Conservation (phyloP, 2,888 invertebrate genomes). For the Erebia aethiops region DNA sequence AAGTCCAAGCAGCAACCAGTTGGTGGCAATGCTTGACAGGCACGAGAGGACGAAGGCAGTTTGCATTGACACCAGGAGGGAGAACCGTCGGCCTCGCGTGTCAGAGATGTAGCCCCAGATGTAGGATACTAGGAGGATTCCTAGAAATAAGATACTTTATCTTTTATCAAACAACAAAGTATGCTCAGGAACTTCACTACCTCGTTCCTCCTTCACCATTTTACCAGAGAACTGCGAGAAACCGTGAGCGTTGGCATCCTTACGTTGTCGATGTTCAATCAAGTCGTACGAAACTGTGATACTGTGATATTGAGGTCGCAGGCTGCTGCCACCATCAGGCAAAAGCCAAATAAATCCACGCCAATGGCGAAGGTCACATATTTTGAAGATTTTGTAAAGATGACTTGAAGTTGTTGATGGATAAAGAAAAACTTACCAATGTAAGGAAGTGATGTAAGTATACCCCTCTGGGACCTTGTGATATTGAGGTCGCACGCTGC, state of each 20-base stretch:
- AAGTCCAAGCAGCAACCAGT: slow-evolving; percentile 68
- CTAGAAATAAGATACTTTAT: slow-evolving; percentile 48
- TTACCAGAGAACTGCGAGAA: no score
- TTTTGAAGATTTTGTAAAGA: slow-evolving; percentile 53
- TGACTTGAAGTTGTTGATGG: background rate
- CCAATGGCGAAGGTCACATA: slow-evolving; percentile 75
- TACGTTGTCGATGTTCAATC: no score
- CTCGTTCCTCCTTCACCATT: no score
- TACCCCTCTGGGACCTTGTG: slow-evolving; percentile 79
- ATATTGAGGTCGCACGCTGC: slow-evolving; percentile 82
- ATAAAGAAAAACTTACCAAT: slow-evolving; percentile 63
- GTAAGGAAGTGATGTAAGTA: slow-evolving; percentile 82
- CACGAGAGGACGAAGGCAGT: slow-evolving; percentile 66
- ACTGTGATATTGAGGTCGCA: slow-evolving; percentile 81
- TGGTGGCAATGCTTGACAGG: slow-evolving; percentile 66
- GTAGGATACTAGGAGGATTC: slow-evolving; percentile 73
- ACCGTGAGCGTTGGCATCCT: no score
- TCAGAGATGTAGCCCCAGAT: slow-evolving; percentile 76
- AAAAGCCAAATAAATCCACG: slow-evolving; percentile 81
- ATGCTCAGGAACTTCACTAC: no score
- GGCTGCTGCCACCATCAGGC: slow-evolving; percentile 80
- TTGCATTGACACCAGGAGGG: slow-evolving; percentile 64
- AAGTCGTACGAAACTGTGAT: slow-evolving; percentile 52
- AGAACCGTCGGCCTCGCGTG: slow-evolving; percentile 65
- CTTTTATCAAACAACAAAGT: background rate